These are phyloP conservation scores for Pseudorhiza aurosa DNA, from an alignment of 30 jellyfish, hydroid and myxozoan genomes.

Conservation along the genomic window DNA sequence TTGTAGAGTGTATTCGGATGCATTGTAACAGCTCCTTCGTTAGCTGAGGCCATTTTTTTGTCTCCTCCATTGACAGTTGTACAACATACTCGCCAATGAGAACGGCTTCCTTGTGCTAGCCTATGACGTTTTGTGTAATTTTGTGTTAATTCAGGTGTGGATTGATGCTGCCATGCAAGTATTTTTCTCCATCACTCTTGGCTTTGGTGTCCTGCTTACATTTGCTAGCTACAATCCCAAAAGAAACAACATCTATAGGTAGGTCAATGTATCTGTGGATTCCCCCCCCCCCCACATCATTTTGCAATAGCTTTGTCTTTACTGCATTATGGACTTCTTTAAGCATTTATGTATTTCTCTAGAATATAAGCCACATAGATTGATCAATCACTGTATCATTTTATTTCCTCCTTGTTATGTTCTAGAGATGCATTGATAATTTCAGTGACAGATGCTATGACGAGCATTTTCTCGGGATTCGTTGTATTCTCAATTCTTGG, in stretches of 20 bases:
- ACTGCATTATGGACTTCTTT: neutral
- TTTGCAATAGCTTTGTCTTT: neutral
- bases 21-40: too few relatives aligned
- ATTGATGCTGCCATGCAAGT: constrained; percentile 96
- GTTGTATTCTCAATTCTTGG: constrained; percentile 85
- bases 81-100: too few relatives aligned
- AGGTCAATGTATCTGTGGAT: neutral
- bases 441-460: constrained; percentile 71
- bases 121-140: too few relatives aligned
- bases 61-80: too few relatives aligned
- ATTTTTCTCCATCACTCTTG: constrained; percentile 81
- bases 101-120: too few relatives aligned
- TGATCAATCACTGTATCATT: too few relatives aligned
- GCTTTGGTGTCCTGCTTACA: constrained; percentile 92
- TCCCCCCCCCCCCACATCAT: neutral
- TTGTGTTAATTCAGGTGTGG: too few relatives aligned
- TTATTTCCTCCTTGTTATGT: neutral
- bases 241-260: constrained; percentile 80
- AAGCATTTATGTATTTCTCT: neutral
- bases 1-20: too few relatives aligned
- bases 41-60: too few relatives aligned
- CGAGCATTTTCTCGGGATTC: constrained; percentile 87
- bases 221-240: constrained; percentile 86
- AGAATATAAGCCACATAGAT: neutral
- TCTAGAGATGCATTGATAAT: constrained; percentile 80